Conservation (phyloP, 2,888 invertebrate species). For the Bembecia ichneumoniformis region DNA sequence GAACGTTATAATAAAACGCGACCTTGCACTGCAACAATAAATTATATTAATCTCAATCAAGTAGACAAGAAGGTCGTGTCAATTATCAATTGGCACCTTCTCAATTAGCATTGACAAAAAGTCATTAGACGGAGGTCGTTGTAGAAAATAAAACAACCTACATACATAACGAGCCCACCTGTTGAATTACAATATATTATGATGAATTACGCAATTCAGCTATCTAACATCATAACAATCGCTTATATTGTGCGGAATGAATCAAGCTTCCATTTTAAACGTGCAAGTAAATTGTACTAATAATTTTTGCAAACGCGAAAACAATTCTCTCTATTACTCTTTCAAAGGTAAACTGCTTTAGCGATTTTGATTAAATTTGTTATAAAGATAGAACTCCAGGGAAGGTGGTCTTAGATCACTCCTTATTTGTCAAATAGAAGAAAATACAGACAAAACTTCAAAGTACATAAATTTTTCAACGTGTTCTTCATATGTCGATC, state of each 20-base stretch:
- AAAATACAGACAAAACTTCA: no score
- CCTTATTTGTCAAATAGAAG: no score
- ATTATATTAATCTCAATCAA: neutral
- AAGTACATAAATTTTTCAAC: no score
- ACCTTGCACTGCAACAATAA: neutral
- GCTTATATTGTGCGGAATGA: neutral
- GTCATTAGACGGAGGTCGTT: conserved; percentile 2
- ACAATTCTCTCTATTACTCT: no score
- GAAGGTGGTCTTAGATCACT: no score
- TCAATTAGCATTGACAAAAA: conserved; percentile 1
- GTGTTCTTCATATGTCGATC: no score
- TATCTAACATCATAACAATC: conserved; percentile 6
- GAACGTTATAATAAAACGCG: neutral
- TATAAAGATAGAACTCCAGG: no score
- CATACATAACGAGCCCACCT: neutral
- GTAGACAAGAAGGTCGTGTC: conserved; percentile 3
- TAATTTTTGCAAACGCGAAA: no score
- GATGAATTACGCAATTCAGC: conserved; percentile 8
- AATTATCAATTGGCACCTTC: conserved; percentile 2
- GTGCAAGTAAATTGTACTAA: no score
- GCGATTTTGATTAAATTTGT: no score
- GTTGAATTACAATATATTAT: conserved; percentile 3
- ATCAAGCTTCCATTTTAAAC: no score
- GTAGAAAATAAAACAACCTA: conserved; percentile 1
- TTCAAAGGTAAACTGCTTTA: no score